Percentiles rank a stretch among this genome's conserved stretches.
Conservation (phyloP, 2,888 invertebrate species). For the Heterodera filipjevi region DNA sequence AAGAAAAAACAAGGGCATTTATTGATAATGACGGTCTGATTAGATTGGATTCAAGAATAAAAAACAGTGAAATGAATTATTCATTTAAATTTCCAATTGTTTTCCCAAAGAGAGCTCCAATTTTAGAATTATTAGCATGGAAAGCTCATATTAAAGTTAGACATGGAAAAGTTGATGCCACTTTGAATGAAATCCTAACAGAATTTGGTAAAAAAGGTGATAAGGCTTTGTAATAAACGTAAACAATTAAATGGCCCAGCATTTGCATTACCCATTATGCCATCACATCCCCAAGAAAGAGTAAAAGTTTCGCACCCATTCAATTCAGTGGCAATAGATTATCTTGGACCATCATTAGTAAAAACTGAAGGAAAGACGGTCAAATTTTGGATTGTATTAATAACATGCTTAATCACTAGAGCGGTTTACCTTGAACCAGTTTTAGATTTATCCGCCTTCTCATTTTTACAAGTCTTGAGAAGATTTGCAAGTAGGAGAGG, state of each 20-base stretch:
- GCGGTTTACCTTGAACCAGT: slow-evolving; percentile 66
- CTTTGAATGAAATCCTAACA: slow-evolving; percentile 43
- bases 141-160: slow-evolving; percentile 40
- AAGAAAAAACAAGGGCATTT: background rate
- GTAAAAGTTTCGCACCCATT: slow-evolving; percentile 57
- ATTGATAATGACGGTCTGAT: background rate
- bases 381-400: slow-evolving; percentile 62
- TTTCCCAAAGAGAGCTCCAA: background rate
- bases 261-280: slow-evolving; percentile 57
- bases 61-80: background rate
- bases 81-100: background rate
- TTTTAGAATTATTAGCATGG: background rate
- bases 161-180: slow-evolving; percentile 50
- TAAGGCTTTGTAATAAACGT: slow-evolving; percentile 59
- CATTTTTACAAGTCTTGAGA: slow-evolving; percentile 60
- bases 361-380: slow-evolving; percentile 24
- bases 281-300: slow-evolving; percentile 60
- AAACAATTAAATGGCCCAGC: slow-evolving; percentile 43
- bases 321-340: slow-evolving; percentile 60
- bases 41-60: background rate
- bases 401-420: slow-evolving; percentile 66
- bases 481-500: slow-evolving; percentile 64
- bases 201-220: slow-evolving; percentile 53
- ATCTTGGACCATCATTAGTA: slow-evolving; percentile 65
- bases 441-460: slow-evolving; percentile 51